Conservation (phyloP, 2,113 vertebrate genomes). For the Protobothrops flavoviridis region DNA sequence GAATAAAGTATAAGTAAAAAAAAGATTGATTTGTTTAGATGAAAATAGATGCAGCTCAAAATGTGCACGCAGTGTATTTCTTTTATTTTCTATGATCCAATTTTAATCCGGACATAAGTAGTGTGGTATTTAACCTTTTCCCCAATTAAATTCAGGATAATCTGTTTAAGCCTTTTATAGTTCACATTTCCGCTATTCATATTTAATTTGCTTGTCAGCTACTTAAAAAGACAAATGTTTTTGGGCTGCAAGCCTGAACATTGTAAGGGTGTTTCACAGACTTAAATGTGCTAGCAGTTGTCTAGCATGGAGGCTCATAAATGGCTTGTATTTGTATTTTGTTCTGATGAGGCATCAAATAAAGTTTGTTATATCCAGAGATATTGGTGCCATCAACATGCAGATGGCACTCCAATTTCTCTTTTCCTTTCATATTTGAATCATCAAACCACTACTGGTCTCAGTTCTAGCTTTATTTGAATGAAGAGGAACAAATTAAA, state of each 20-base stretch:
- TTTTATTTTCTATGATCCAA: neutral
- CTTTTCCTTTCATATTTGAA: neutral
- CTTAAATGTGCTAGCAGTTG: neutral
- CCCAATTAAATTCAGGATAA: neutral
- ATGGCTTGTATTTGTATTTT: neutral
- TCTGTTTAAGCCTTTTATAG: neutral
- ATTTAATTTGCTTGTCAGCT: neutral
- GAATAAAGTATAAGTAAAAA: conserved; percentile 1
- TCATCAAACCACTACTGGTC: neutral
- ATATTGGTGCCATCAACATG: neutral
- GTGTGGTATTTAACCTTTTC: neutral
- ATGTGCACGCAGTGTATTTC: neutral
- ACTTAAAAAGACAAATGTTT: neutral
- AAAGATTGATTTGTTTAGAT: neutral
- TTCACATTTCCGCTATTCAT: neutral
- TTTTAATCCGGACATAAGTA: neutral
- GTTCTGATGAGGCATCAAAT: neutral
- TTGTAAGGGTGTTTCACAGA: neutral
- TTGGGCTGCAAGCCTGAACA: neutral
- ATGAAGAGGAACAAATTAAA: neutral
- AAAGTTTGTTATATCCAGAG: neutral
- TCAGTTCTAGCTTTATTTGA: neutral
- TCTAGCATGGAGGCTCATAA: neutral
- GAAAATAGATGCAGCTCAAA: neutral
- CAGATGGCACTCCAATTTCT: neutral